These are phyloP conservation scores for Amblyraja radiata DNA, from an alignment of 2,797 vertebrate species.

Conservation along the genomic window DNA sequence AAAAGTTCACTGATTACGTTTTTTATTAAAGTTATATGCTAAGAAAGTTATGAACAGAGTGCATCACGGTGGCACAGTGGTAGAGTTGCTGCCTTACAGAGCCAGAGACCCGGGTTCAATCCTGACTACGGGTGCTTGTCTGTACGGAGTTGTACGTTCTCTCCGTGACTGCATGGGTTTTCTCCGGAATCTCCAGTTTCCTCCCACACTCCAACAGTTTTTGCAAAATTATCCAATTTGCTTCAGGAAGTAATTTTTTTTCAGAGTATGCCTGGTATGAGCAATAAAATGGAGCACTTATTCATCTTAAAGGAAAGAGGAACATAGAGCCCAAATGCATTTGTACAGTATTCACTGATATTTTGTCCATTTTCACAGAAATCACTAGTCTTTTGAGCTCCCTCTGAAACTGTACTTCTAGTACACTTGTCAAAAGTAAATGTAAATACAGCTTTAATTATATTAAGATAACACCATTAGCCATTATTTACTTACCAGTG, in stretches of 20 bases:
- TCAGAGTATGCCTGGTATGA: not conserved
- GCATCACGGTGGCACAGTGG: no score
- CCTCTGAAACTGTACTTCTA: not conserved
- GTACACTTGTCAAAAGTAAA: not conserved
- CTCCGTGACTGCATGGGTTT: no score
- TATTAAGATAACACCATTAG: slow-evolving; percentile 7
- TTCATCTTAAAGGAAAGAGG: not conserved
- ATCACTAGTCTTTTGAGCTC: not conserved
- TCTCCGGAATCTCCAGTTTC: no score
- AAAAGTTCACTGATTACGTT: not conserved
- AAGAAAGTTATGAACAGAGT: not conserved
- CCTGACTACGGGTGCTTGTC: no score
- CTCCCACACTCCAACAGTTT: no score
- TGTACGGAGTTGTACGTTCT: no score
- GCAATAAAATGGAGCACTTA: not conserved
- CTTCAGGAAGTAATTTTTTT: not conserved
- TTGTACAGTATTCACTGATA: not conserved
- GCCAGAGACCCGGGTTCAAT: no score
- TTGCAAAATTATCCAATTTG: not conserved
- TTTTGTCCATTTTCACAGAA: not conserved
- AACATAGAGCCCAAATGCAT: not conserved
- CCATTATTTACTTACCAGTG: slow-evolving; percentile 21
- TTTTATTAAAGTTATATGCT: no score
- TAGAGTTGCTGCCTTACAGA: no score
- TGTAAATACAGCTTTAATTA: not conserved